Evolutionary conservation across 2,888 invertebrate species (phyloP), one percentile per base, ranked within the genome.

Genomic region (Luffia ferchaultella): DNA sequence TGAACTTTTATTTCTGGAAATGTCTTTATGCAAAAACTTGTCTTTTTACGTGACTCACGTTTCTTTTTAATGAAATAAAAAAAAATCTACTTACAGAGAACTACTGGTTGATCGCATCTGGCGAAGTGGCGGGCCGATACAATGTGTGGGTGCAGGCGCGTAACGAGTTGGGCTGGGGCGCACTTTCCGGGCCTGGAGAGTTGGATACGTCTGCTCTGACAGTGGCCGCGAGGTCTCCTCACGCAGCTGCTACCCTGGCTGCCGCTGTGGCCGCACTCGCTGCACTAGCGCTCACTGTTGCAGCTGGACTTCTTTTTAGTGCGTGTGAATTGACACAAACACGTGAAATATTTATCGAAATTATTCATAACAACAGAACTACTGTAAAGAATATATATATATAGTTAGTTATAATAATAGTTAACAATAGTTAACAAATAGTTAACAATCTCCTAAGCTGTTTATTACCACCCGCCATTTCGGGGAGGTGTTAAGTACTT

Each of bases 161-260:
- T 52, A 97, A 96, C 72, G 77, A 85, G 2, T 89, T 92, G 69
- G 96, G 96, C 18, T 93, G 93, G 89, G 93, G 96, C 53, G 86
- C 88, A 16, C 90, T 90, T 68, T 95, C 94, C 56, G 76, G 85
- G 56, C 76, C 86, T 48, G 93, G 91, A 57, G 85, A 86, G 20
- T 82, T 77, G 48, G 61, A 61, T 53, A 67, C 68, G 12, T 62
- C 67, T 5, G 30, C 30, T 3, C 30, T 85, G 62, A 60, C 84
- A 40, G 82, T 85, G 0, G 85, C 85, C 50, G 83, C 82, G 30
- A 3, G 30, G 58, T 86, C 79, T 56, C 82, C 78, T 48, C 74
- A 82, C 50, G 70, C 85, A 44, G 79, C 86, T 41, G 74, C 90
- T 16, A 85, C 90, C 2, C 73, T 92, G 9, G 90, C 89, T 3